A percentile compares a stretch with the other conserved stretches of the same genome.
These are phyloP conservation scores for Tiaroga cobitis DNA, from an alignment of 2,797 vertebrate genomes.

Conservation along the genomic window DNA sequence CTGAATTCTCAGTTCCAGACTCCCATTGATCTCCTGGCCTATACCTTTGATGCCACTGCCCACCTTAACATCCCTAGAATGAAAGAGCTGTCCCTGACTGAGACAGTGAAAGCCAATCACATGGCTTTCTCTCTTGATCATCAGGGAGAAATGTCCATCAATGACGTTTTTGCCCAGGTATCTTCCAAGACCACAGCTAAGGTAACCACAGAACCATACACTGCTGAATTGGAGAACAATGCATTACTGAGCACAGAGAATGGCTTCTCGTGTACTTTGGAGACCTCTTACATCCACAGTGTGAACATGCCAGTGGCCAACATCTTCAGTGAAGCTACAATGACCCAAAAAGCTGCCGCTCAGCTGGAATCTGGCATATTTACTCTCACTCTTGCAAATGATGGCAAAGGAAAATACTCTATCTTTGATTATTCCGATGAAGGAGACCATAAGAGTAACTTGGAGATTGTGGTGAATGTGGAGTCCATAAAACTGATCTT, in stretches of 20 bases:
- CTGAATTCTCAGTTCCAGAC: constrained; percentile 82
- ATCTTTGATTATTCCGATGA: constrained; percentile 79
- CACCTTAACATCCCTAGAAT: constrained; percentile 78
- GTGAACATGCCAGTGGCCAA: constrained; percentile 79
- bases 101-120: constrained; percentile 82
- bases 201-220: constrained; percentile 76
- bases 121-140: constrained; percentile 81
- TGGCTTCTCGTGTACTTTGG: constrained; percentile 78
- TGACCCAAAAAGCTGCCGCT: constrained; percentile 79
- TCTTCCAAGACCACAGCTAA: constrained; percentile 81
- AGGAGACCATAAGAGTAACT: constrained; percentile 77
- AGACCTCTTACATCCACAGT: constrained; percentile 82
- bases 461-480: constrained; percentile 78
- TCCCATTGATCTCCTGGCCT: constrained; percentile 78
- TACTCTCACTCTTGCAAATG: constrained; percentile 75
- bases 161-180: constrained; percentile 72
- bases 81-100: constrained; percentile 78
- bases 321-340: constrained; percentile 79
- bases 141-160: constrained; percentile 72
- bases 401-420: constrained; percentile 81
- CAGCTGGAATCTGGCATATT: constrained; percentile 74
- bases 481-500: constrained; percentile 77
- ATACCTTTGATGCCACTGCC: constrained; percentile 80
- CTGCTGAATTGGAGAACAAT: constrained; percentile 77
- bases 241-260: constrained; percentile 74